A percentile compares a stretch with the other conserved stretches of the same genome.
These are phyloP conservation scores for Cotesia glomerata DNA, from an alignment of 1,140 invertebrate species.

Conservation along the genomic window DNA sequence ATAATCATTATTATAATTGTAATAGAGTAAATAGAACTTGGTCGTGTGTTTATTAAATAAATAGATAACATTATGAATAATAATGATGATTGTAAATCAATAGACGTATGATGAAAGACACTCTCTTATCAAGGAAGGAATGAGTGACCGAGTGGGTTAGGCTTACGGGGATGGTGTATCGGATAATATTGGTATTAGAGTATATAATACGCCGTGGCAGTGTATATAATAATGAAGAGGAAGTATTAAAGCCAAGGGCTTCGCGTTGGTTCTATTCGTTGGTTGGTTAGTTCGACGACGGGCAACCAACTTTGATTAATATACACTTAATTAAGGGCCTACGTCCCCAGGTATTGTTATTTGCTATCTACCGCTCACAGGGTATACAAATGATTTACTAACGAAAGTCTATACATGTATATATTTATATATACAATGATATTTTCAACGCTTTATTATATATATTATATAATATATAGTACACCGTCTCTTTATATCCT, in stretches of 20 bases:
- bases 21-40: no score
- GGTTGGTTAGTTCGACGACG: neutral
- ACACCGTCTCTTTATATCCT: no score
- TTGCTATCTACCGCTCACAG: slow-evolving; percentile 47
- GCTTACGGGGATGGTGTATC: neutral
- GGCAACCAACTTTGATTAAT: slow-evolving; percentile 53
- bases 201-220: neutral
- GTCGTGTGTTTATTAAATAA: no score
- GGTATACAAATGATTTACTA: slow-evolving; percentile 51
- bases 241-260: slow-evolving; percentile 7
- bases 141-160: no score
- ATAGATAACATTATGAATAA: no score
- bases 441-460: no score
- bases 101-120: no score
- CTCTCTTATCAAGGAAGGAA: no score
- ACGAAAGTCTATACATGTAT: slow-evolving; percentile 43
- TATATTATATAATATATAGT: no score
- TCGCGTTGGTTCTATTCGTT: neutral
- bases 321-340: slow-evolving; percentile 54
- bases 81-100: no score
- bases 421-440: no score
- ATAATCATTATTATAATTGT: no score
- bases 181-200: neutral
- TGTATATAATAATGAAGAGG: slow-evolving; percentile 2
- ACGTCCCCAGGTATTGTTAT: slow-evolving; percentile 47